Evolutionary conservation across 2,888 invertebrate genomes (phyloP).

Genomic region (Aphidoletes aphidimyza): DNA sequence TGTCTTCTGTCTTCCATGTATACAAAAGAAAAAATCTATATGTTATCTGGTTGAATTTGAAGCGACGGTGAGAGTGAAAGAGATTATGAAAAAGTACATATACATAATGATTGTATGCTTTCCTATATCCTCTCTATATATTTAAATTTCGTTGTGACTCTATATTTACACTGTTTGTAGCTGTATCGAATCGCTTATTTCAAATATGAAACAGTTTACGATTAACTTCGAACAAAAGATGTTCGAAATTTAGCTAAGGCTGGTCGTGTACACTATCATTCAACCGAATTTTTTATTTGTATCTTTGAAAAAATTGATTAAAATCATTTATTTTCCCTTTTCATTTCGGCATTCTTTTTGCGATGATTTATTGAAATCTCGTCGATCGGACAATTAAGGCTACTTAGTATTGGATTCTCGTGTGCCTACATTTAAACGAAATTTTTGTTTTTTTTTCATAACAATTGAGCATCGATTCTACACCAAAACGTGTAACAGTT

Average conservation of each 20-base stretch:
- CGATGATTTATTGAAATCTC: too few relatives aligned
- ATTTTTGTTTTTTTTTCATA: neutral
- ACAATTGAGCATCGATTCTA: neutral
- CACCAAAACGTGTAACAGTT: neutral
- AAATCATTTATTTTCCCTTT: too few relatives aligned
- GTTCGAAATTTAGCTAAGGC: neutral
- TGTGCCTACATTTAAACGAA: neutral
- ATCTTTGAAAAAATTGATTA: too few relatives aligned
- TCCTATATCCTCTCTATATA: too few relatives aligned
- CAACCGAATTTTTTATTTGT: neutral
- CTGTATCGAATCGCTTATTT: neutral
- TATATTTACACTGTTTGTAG: too few relatives aligned
- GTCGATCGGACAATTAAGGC: too few relatives aligned
- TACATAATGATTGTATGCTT: neutral
- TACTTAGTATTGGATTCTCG: neutral
- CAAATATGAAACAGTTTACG: slow-evolving; percentile 30
- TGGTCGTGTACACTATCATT: neutral
- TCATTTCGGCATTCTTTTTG: neutral
- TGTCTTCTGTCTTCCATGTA: slow-evolving; percentile 1
- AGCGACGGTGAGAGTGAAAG: neutral
- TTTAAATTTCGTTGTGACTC: too few relatives aligned
- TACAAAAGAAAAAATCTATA: neutral
- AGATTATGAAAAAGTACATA: slow-evolving; percentile 37
- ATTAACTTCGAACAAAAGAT: slow-evolving; percentile 27
- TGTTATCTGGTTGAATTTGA: neutral